Base-by-base conservation (phyloP, 1,140 invertebrate genomes). In the Leptopilina boulardi region DNA sequence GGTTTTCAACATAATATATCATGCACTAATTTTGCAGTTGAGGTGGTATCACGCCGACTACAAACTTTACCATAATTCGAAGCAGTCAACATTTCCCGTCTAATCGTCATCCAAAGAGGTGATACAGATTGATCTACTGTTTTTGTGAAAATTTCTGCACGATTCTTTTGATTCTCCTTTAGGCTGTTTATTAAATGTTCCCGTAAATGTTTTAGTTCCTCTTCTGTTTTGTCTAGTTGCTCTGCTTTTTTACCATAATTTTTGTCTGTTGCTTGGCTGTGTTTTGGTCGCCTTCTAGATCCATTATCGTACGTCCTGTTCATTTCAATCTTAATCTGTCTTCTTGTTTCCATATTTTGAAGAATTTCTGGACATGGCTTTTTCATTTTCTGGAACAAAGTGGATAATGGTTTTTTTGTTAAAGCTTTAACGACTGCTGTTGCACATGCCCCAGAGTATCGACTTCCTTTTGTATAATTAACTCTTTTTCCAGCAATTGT, bases 1-100 rank as follows among this genome's bases (percentile, higher is more conserved):
- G 66, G 78, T 34, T 4, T 30, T n/a, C 59, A 70, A 13, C 13
- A 70, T 30, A 70, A 18, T 3, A 70, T 70, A 6, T 70, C 4
- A 11, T 1, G 15, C 19, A 56, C 21, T 56, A 75, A 81, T 30
- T 73, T 74, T 34, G 42, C 75, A 76, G 85, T 88, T 19, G 71
- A 82, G 3, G 83, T 87, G 23, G 73, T 77, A 13, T 13, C 54
- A 79, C 80, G 76, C 72, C 77, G 81, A 72, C 83, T 85, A 41
- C 84, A 87, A 30, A 89, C 79, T 66, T 23, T 73, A 38, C 87
- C 86, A 84, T 89, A 91, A 78, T 89, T 83, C 0, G 87, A 90
- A 23, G 87, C 86, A 15, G 88, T 91, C 19, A 91, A 75, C 70
- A 87, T 73, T 8, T 80, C 74, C 80, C 76, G 70, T 30, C 87